Conservation (phyloP, 2,113 vertebrate species). For the Megalops atlanticus region DNA sequence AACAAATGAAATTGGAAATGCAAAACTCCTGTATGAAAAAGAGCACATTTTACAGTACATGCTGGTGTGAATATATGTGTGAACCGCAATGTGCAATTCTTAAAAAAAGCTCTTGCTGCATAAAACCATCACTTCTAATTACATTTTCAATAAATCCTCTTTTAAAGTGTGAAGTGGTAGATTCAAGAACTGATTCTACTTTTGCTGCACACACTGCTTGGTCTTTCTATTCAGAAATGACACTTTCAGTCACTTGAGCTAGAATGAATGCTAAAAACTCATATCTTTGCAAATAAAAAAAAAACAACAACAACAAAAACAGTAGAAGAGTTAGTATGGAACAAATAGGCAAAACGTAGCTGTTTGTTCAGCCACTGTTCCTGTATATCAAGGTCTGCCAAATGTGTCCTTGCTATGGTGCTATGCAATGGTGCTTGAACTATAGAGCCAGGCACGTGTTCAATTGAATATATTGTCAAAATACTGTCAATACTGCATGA, state of each 20-base stretch:
- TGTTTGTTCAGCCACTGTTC: neutral
- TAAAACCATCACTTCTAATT: neutral
- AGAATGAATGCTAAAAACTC: conserved; percentile 56
- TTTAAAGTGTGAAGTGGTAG: neutral
- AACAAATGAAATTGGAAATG: neutral
- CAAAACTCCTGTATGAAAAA: neutral
- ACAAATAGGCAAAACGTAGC: neutral
- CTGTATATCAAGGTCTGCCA: neutral
- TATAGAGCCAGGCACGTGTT: neutral
- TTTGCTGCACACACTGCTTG: neutral
- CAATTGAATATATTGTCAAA: conserved; percentile 13
- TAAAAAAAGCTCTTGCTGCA: neutral
- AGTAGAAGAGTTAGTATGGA: too few species aligned
- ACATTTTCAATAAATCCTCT: too few species aligned
- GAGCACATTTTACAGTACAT: neutral
- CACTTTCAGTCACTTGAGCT: conserved; percentile 60
- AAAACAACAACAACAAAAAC: neutral
- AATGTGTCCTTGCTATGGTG: neutral
- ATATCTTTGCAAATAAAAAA: neutral
- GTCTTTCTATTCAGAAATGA: conserved; percentile 62
- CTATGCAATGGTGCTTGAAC: neutral
- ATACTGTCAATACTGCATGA: conserved; percentile 12
- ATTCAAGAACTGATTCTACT: neutral
- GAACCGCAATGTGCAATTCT: neutral
- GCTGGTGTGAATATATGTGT: neutral